These are phyloP conservation scores for Zaprionus kolodkinae DNA, from an alignment of 1,140 invertebrate genomes.

Conservation along the genomic window DNA sequence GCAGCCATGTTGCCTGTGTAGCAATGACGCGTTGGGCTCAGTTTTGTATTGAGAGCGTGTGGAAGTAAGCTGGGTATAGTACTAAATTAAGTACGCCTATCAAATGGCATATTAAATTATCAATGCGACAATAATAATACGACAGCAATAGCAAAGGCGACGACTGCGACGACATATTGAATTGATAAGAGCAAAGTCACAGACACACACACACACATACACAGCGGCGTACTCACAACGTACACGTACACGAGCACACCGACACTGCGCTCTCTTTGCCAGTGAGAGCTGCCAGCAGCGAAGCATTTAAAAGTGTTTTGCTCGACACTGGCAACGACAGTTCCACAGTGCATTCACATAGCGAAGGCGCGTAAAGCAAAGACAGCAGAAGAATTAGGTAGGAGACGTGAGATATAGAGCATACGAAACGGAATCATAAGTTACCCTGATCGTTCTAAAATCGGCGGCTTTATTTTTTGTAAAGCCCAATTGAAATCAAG, in stretches of 20 bases:
- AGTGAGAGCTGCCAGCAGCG: conserved; percentile 46
- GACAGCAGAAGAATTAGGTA: conserved; percentile 32
- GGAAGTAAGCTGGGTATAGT: conserved; percentile 29
- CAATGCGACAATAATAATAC: conserved; percentile 39
- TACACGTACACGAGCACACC: conserved; percentile 1
- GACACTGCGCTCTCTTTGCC: conserved; percentile 31
- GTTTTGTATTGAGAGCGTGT: conserved; percentile 71
- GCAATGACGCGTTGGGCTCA: conserved; percentile 29
- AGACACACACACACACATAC: conserved; percentile 24
- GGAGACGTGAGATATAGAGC: conserved; percentile 44
- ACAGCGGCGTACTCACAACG: conserved; percentile 1
- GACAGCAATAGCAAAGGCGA: conserved; percentile 43
- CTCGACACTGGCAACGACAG: conserved; percentile 58
- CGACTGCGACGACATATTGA: conserved; percentile 59
- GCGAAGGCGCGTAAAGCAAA: conserved; percentile 61
- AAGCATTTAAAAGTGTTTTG: conserved; percentile 79
- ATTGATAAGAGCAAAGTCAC: conserved; percentile 62
- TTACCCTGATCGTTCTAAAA: conserved; percentile 61
- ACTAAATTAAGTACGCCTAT: conserved; percentile 65
- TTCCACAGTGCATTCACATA: conserved; percentile 63
- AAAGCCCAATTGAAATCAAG: conserved; percentile 56
- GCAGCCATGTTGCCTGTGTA: conserved; percentile 61
- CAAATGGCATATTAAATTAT: conserved; percentile 70
- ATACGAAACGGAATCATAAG: conserved; percentile 45
- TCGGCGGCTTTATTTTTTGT: conserved; percentile 40